Evolutionary conservation across 2,888 invertebrate species (phyloP).

Genomic region (Sepiola atlantica): DNA sequence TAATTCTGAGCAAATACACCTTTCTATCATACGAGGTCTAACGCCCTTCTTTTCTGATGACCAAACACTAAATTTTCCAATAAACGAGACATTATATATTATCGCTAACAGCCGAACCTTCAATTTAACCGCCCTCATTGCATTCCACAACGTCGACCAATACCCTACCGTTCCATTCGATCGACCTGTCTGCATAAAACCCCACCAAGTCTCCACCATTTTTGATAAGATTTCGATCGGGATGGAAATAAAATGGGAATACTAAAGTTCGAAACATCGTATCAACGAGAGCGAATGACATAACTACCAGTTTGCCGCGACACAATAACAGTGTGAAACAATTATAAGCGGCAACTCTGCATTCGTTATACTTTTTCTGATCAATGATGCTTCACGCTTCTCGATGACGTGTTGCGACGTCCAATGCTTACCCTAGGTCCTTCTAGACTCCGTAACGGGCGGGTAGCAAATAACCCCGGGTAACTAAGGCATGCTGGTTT

Average conservation of each 20-base stretch:
- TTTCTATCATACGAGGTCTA: no score
- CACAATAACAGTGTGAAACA: slow-evolving; percentile 32
- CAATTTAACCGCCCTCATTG: background rate
- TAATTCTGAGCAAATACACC: no score
- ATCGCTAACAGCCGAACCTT: background rate
- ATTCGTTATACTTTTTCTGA: background rate
- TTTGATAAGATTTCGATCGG: background rate
- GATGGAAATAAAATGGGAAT: background rate
- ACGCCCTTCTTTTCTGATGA: background rate
- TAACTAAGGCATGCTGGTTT: background rate
- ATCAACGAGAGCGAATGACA: background rate
- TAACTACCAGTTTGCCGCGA: background rate
- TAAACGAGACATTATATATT: background rate
- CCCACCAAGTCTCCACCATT: background rate
- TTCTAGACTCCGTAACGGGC: background rate
- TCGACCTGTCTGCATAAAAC: background rate
- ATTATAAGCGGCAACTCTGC: background rate
- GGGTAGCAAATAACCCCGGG: background rate
- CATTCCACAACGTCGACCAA: background rate
- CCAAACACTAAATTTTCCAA: background rate
- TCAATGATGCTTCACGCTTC: background rate
- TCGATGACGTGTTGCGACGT: background rate
- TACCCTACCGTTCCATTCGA: background rate
- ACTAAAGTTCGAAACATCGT: background rate
- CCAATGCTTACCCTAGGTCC: background rate